Percentiles rank a stretch among this genome's conserved stretches.
Evolutionary conservation across 1,140 invertebrate species (phyloP).

Genomic region (Mesaphorura yosii): DNA sequence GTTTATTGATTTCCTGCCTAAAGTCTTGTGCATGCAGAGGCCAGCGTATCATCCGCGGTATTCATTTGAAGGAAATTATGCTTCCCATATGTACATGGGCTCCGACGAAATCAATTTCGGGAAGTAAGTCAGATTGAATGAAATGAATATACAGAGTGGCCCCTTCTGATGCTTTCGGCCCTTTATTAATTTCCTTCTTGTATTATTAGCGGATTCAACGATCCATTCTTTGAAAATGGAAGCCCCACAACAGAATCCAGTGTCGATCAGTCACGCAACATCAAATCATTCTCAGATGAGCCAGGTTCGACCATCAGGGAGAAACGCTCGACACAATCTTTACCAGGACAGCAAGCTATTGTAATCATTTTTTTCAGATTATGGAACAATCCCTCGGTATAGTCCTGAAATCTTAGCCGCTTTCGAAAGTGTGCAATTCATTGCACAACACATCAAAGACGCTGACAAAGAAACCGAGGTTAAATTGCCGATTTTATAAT

Average conservation of each 20-base stretch:
- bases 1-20: constrained; percentile 80
- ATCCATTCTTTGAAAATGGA: constrained; percentile 30
- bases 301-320: too few relatives aligned
- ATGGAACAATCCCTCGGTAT: too few relatives aligned
- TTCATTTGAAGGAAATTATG: constrained; percentile 56
- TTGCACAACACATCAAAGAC: constrained; percentile 93
- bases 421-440: constrained; percentile 85
- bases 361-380: too few relatives aligned
- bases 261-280: constrained; percentile 30
- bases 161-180: too few relatives aligned
- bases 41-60: constrained; percentile 71
- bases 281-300: constrained; percentile 30
- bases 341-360: too few relatives aligned
- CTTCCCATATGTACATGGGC: constrained; percentile 29
- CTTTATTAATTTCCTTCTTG: too few relatives aligned
- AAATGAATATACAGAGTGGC: too few relatives aligned
- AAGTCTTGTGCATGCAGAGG: constrained; percentile 72
- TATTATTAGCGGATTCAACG: too few relatives aligned
- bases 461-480: constrained; percentile 90
- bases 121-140: too few relatives aligned
- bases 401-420: constrained; percentile 79
- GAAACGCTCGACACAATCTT: too few relatives aligned
- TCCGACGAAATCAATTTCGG: too few relatives aligned
- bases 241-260: constrained; percentile 30
- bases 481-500: too few relatives aligned